Evolutionary conservation across 92 coral and sea anemone genomes (phyloP), one percentile per base, ranked within the genome.

Genomic region (Scolanthus callimorphus): DNA sequence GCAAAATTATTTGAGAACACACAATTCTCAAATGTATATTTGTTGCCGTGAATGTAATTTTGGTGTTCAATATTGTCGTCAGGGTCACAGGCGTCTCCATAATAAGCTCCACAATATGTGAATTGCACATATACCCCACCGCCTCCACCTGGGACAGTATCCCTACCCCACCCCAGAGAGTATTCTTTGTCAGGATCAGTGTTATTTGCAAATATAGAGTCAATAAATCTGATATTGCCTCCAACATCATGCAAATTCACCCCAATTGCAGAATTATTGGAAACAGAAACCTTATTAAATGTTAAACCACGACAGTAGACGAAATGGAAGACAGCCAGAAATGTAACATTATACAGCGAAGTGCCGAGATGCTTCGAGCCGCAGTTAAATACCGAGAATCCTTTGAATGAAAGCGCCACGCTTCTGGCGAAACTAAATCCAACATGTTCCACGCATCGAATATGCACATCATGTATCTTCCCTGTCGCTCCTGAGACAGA

Each of bases 121-220:
- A 83, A 83, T 15, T 83, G 84, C 11, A 83, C 55, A 25, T 60
- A 56, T 57, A 83, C 23, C 34, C 90, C 90, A 10, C 90, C 90
- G 2, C 74, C 74, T 52, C 81, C 72, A 10, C 59, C 44, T n/a
- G 64, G 29, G 4, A 46, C 52, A 45, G 28, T 31, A 21, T 49
- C 28, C 26, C 51, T 66, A 2, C 37, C 53, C 49, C 39, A 13
- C 31, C 30, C 3, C 46, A 6, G 1, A 17, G 3, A 13, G 20
- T 11, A 9, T 26, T 37, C 17, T 37, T 59, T 43, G 41, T 49
- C 38, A 28, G 69, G 51, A 24, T 27, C 50, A n/a, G 13, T 49
- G 43, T 74, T 74, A 57, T 20, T 24, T 2, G 41, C 11, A 41
- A 74, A 74, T 10, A 11, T 26, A 17, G 67, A 65, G 2, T 62